Evolutionary conservation across 2,888 invertebrate genomes (phyloP).

Genomic region (Leucophora obtusa): DNA sequence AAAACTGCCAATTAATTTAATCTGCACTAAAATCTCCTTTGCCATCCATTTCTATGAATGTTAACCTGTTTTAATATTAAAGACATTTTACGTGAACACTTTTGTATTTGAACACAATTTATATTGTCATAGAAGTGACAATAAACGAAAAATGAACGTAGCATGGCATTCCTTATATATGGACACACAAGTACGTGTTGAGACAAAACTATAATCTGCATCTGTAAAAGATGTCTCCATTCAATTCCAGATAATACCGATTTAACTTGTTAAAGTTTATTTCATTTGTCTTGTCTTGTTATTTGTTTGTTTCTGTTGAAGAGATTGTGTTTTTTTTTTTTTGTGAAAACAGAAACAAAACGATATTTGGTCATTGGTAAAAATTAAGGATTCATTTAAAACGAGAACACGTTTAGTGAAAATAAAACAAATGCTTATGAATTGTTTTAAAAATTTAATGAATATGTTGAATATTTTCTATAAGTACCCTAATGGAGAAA

Average conservation of each 20-base stretch:
- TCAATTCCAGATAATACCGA: not conserved
- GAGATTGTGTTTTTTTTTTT: not conserved
- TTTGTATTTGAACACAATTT: not conserved
- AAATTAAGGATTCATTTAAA: too few relatives aligned
- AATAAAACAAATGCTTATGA: too few relatives aligned
- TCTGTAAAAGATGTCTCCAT: not conserved
- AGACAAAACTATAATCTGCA: not conserved
- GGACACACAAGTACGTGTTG: not conserved
- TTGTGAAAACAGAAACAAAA: not conserved
- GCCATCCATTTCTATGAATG: too few relatives aligned
- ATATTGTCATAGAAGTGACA: not conserved
- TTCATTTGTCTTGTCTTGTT: not conserved
- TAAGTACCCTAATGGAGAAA: too few relatives aligned
- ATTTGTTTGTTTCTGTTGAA: too few relatives aligned
- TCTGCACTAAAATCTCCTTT: too few relatives aligned
- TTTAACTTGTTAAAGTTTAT: not conserved
- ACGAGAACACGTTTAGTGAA: too few relatives aligned
- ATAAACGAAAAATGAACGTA: not conserved
- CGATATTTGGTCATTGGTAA: not conserved
- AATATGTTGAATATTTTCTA: too few relatives aligned
- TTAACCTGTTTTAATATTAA: not conserved
- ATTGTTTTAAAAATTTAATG: too few relatives aligned
- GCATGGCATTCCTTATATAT: not conserved
- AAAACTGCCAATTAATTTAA: too few relatives aligned
- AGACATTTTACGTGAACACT: not conserved